These are phyloP conservation scores for Sebastes itinus DNA, from an alignment of 2,797 vertebrate genomes.

Conservation along the genomic window DNA sequence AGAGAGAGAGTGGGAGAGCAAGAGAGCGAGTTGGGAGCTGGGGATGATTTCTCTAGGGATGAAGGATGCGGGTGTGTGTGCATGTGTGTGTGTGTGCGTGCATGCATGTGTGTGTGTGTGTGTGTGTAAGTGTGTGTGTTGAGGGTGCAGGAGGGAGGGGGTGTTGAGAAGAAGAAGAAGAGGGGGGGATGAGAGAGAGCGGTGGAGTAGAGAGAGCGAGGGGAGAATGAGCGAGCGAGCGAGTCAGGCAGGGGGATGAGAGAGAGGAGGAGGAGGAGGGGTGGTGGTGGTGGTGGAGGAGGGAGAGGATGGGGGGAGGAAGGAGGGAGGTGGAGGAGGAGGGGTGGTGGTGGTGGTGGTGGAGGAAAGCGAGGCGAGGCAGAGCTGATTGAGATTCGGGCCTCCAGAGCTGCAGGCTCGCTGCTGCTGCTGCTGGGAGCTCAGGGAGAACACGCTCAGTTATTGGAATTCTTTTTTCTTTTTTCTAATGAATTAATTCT, in stretches of 20 bases:
- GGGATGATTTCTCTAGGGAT: conserved; percentile 82
- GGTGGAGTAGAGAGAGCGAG: conserved; percentile 43
- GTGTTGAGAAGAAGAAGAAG: conserved; percentile 18
- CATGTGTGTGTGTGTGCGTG: conserved; percentile 29
- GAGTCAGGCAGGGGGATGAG: conserved; percentile 46
- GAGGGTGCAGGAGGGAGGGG: conserved; percentile 3
- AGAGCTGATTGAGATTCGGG: conserved; percentile 82
- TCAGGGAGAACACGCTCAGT: conserved; percentile 71
- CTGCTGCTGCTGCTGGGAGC: conserved; percentile 75
- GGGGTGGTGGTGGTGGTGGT: conserved; percentile 1
- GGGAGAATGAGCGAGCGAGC: conserved; percentile 44
- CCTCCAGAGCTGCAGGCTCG: conserved; percentile 79
- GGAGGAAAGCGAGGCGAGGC: conserved; percentile 71
- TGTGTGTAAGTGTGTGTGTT: neutral
- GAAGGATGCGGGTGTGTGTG: conserved; percentile 63
- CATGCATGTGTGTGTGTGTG: neutral
- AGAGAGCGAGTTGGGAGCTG: conserved; percentile 72
- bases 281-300: neutral
- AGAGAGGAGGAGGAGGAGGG: neutral
- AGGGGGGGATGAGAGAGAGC: conserved; percentile 31
- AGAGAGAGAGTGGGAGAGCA: conserved; percentile 40
- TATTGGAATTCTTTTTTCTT: conserved; percentile 74
- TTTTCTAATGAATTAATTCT: conserved; percentile 82
- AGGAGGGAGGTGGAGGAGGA: neutral
- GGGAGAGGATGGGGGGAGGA: neutral